These are phyloP conservation scores for Anolis carolinensis DNA, from an alignment of 2,113 vertebrate genomes.

Conservation along the genomic window DNA sequence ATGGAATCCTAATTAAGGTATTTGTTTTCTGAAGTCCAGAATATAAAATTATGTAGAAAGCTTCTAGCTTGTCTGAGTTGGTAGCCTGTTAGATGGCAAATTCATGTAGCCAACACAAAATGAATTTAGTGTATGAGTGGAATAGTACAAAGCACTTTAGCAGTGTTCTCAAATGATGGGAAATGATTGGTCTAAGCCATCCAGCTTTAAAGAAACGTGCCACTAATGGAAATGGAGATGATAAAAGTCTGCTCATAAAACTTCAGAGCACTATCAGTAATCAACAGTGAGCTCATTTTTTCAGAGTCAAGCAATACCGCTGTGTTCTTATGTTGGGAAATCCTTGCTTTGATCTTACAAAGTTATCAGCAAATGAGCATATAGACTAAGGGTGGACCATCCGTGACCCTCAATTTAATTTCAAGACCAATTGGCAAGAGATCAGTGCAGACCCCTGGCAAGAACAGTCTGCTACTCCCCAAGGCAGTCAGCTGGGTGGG, in stretches of 20 bases:
- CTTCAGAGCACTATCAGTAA: conserved; percentile 4
- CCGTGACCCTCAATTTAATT: neutral
- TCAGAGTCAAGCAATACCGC: neutral
- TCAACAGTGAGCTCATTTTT: neutral
- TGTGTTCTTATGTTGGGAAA: conserved; percentile 2
- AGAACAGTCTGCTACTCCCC: neutral
- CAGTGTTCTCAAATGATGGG: conserved; percentile 1
- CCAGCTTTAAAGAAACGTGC: neutral
- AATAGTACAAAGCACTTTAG: conserved; percentile 16
- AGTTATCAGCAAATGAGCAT: neutral
- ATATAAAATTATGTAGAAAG: neutral
- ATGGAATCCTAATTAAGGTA: neutral
- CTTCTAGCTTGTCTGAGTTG: neutral
- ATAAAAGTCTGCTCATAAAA: conserved; percentile 23
- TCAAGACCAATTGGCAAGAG: neutral
- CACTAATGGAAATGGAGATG: conserved; percentile 18
- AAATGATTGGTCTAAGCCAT: conserved; percentile 1
- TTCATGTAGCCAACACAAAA: neutral
- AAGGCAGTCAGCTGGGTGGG: neutral
- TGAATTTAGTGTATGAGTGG: neutral
- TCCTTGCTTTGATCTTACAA: neutral
- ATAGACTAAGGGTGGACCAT: neutral
- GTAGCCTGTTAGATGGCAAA: neutral
- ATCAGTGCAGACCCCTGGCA: neutral
- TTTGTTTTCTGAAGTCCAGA: neutral